A percentile compares a stretch with the other conserved stretches of the same genome.
These are phyloP conservation scores for Arothron firmamentum DNA, from an alignment of 2,113 vertebrate species.

Conservation along the genomic window DNA sequence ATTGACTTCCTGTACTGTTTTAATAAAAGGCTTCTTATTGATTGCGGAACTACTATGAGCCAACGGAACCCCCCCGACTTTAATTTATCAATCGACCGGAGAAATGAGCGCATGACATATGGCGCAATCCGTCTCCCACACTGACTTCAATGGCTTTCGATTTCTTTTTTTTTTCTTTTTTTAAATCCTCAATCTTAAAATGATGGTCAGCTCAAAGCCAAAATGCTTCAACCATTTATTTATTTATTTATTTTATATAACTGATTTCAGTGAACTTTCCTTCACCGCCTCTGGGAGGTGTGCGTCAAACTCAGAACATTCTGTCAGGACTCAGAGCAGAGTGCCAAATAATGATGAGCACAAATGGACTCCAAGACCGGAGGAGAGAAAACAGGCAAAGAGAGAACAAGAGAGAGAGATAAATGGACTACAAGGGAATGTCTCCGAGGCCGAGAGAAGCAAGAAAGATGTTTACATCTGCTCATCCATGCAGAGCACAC, in stretches of 20 bases:
- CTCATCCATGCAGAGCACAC: slow-evolving; percentile 38
- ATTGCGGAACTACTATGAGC: slow-evolving; percentile 30
- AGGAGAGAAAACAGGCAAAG: not conserved
- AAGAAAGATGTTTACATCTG: slow-evolving; percentile 41
- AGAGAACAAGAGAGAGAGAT: slow-evolving; percentile 3
- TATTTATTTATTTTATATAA: slow-evolving; percentile 6
- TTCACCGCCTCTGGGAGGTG: slow-evolving; percentile 7
- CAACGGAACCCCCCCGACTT: slow-evolving; percentile 2
- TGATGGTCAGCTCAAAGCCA: slow-evolving; percentile 25
- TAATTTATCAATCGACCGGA: slow-evolving; percentile 34
- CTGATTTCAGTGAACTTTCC: slow-evolving; percentile 9
- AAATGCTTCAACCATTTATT: not conserved
- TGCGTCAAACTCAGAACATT: slow-evolving; percentile 15
- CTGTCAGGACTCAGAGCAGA: not conserved
- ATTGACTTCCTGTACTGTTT: slow-evolving; percentile 40
- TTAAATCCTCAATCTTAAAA: slow-evolving; percentile 7
- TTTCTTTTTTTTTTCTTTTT: not conserved
- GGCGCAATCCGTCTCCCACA: not conserved
- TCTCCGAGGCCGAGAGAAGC: slow-evolving; percentile 7
- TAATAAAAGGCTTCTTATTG: slow-evolving; percentile 44
- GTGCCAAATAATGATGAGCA: not conserved
- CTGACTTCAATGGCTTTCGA: not conserved
- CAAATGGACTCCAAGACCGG: slow-evolving; percentile 1
- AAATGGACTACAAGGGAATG: slow-evolving; percentile 9
- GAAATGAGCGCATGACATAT: slow-evolving; percentile 26